These are phyloP conservation scores for Crotalus tigris DNA, from an alignment of 2,113 vertebrate genomes.

Conservation along the genomic window DNA sequence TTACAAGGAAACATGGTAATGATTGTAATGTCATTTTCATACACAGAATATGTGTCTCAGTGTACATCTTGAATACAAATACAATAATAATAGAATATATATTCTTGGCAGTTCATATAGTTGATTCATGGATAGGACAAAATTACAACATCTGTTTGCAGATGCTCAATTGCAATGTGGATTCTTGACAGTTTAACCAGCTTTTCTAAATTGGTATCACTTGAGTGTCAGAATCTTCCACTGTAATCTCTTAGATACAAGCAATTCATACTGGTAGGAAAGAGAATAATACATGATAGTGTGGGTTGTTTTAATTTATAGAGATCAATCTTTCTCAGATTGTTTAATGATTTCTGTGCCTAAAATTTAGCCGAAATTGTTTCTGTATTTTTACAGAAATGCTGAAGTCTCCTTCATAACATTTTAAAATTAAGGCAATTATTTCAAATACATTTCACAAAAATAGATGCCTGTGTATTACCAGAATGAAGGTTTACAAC, in stretches of 20 bases:
- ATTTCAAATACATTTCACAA: not conserved
- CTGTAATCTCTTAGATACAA: not conserved
- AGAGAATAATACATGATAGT: not conserved
- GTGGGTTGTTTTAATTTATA: not conserved
- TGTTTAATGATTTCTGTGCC: not conserved
- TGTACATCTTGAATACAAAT: not conserved
- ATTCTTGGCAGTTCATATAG: not conserved
- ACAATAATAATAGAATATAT: not conserved
- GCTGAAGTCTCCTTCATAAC: not conserved
- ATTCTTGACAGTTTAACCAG: not conserved
- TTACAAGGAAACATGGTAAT: not conserved
- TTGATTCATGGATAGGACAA: not conserved
- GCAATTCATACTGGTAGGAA: not conserved
- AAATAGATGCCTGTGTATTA: not conserved
- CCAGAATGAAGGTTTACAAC: conserved; percentile 21
- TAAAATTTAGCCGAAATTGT: not conserved
- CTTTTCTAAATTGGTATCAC: conserved; percentile 1
- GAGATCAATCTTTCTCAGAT: not conserved
- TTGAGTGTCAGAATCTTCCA: not conserved
- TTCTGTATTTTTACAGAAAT: not conserved
- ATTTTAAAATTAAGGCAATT: conserved; percentile 3
- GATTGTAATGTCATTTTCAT: not conserved
- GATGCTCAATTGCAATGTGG: not conserved
- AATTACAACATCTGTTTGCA: not conserved
- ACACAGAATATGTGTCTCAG: not conserved